A percentile compares a stretch with the other conserved stretches of the same genome.
Evolutionary conservation across 2,888 invertebrate species (phyloP).

Genomic region (Nebria salina): DNA sequence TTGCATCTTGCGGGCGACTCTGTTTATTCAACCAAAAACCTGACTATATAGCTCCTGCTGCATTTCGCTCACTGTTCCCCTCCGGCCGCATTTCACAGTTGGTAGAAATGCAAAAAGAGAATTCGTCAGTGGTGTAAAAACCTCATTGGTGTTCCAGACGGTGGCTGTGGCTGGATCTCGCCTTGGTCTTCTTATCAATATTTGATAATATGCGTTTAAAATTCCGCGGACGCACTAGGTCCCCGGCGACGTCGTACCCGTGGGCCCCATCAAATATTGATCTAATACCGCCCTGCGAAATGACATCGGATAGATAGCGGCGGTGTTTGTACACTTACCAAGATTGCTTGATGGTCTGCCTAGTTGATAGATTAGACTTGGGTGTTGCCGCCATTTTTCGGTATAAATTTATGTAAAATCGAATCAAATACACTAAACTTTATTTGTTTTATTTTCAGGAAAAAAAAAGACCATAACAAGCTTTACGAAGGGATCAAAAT

Average conservation of each 20-base stretch:
- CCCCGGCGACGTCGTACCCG: conserved; percentile 24
- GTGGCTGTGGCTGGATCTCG: conserved; percentile 21
- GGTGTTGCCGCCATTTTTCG: no score
- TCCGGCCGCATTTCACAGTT: neutral
- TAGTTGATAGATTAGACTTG: neutral
- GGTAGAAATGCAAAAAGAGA: conserved; percentile 5
- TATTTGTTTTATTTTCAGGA: no score
- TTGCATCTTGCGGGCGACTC: conserved; percentile 2
- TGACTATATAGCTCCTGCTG: neutral
- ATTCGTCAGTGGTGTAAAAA: conserved; percentile 18
- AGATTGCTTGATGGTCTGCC: neutral
- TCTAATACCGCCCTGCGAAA: conserved; percentile 20
- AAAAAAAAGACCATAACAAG: no score
- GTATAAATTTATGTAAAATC: no score
- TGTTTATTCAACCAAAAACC: neutral
- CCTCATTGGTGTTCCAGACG: conserved; percentile 11
- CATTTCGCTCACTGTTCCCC: neutral
- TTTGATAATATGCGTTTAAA: conserved; percentile 42
- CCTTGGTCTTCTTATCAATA: conserved; percentile 31
- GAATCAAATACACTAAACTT: no score
- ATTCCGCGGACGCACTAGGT: conserved; percentile 35
- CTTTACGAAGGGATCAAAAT: neutral
- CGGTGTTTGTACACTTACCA: conserved; percentile 6
- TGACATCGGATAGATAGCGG: neutral
- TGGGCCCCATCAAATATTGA: conserved; percentile 40